Evolutionary conservation across 2,888 invertebrate species (phyloP).

Genomic region (Brachynemurus nebulosus): DNA sequence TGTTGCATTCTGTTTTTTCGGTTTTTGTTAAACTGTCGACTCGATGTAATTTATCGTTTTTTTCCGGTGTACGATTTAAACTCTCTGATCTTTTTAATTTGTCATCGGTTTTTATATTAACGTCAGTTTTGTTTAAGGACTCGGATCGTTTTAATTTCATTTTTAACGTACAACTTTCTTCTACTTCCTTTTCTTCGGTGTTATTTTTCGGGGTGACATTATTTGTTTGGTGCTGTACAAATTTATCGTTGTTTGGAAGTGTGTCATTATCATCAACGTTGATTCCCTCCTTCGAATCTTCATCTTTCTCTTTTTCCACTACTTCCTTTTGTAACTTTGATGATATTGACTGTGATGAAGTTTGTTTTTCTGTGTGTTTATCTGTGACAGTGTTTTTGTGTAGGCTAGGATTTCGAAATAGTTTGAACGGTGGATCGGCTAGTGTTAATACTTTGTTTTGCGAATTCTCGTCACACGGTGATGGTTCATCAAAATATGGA

Average conservation of each 20-base stretch:
- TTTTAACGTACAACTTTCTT: slow-evolving; percentile 22
- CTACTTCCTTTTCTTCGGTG: slow-evolving; percentile 15
- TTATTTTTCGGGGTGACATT: slow-evolving; percentile 21
- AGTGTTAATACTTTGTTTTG: slow-evolving; percentile 19
- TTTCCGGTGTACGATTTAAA: slow-evolving; percentile 37
- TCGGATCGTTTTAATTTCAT: slow-evolving; percentile 44
- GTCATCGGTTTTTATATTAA: slow-evolving; percentile 29
- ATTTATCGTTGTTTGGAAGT: slow-evolving; percentile 28
- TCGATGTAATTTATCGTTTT: slow-evolving; percentile 34
- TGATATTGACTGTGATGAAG: slow-evolving; percentile 12
- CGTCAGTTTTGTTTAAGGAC: slow-evolving; percentile 43
- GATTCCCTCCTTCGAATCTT: slow-evolving; percentile 23
- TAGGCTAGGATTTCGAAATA: slow-evolving; percentile 37
- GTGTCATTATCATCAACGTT: slow-evolving; percentile 18
- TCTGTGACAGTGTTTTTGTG: slow-evolving; percentile 29
- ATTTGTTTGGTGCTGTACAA: slow-evolving; percentile 21
- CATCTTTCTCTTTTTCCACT: slow-evolving; percentile 33
- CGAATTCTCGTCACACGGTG: slow-evolving; percentile 21
- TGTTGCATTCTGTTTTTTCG: slow-evolving; percentile 67
- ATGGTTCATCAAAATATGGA: slow-evolving; percentile 57
- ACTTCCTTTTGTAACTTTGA: slow-evolving; percentile 30
- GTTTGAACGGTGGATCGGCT: slow-evolving; percentile 24
- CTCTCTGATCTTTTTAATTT: slow-evolving; percentile 48
- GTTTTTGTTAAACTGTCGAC: slow-evolving; percentile 52
- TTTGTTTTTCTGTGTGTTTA: slow-evolving; percentile 14